These are phyloP conservation scores for Cyprinus carpio DNA, from an alignment of 2,113 vertebrate genomes.

Conservation along the genomic window DNA sequence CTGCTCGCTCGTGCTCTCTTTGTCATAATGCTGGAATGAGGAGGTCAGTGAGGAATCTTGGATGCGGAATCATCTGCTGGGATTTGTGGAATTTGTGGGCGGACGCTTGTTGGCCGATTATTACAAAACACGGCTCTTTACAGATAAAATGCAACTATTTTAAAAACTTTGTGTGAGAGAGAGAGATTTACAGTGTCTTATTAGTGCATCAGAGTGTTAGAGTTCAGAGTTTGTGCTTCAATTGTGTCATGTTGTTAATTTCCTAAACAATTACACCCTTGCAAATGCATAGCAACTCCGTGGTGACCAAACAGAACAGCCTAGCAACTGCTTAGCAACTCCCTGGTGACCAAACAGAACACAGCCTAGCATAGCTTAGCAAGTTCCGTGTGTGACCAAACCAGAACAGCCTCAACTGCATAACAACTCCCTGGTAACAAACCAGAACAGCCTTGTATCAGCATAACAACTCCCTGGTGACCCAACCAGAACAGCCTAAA, in stretches of 20 bases:
- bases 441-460: neutral
- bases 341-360: too few relatives aligned
- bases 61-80: conserved; percentile 17
- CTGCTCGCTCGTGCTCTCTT: conserved; percentile 13
- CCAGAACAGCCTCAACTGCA: neutral
- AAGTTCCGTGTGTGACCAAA: neutral
- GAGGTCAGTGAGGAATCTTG: conserved; percentile 48
- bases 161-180: neutral
- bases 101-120: conserved; percentile 24
- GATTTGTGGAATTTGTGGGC: conserved; percentile 33
- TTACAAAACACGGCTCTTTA: conserved; percentile 14
- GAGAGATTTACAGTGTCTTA: neutral
- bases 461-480: neutral
- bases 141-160: neutral
- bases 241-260: neutral
- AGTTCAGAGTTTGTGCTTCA: neutral
- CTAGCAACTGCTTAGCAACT: too few relatives aligned
- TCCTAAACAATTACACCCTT: neutral
- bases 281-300: neutral
- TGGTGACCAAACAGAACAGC: neutral
- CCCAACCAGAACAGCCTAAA: neutral
- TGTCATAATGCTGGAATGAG: conserved; percentile 19
- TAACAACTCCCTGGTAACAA: too few relatives aligned
- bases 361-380: fast-evolving
- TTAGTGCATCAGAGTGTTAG: neutral